These are phyloP conservation scores for Ischnura elegans DNA, from an alignment of 2,888 invertebrate genomes.

Conservation along the genomic window DNA sequence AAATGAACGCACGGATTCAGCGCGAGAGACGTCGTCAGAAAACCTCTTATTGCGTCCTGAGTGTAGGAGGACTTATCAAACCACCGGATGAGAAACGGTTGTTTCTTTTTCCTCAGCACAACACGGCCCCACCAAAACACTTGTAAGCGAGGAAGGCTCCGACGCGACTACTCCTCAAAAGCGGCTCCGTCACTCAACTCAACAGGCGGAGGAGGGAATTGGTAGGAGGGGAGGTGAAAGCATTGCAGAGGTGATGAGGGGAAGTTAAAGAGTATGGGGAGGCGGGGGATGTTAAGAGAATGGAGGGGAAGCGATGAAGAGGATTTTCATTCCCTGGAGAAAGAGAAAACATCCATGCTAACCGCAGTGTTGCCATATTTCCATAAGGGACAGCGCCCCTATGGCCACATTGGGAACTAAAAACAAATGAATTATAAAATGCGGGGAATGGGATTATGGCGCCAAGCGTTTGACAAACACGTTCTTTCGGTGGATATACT, in stretches of 20 bases:
- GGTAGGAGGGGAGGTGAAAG: conserved; percentile 10
- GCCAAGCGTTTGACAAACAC: no score
- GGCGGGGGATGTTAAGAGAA: neutral
- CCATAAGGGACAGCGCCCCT: no score
- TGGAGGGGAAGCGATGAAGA: neutral
- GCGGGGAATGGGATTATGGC: no score
- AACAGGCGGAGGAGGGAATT: neutral
- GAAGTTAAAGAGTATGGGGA: neutral
- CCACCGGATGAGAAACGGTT: neutral
- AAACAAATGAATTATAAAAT: no score
- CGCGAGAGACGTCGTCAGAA: neutral
- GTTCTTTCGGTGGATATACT: no score
- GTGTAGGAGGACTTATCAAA: neutral
- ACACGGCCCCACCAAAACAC: conserved; percentile 36
- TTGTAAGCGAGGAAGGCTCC: conserved; percentile 51
- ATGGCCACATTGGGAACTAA: no score
- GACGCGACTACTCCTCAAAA: neutral
- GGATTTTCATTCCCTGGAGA: no score
- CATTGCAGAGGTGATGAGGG: neutral
- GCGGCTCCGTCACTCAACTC: neutral
- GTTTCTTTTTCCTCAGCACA: neutral
- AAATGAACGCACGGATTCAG: neutral
- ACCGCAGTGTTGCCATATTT: no score
- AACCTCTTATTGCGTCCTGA: neutral
- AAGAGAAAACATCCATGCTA: no score